phyloP scores from a whole-genome alignment of 1,140 invertebrate genomes.

The Drosophila bifasciata region DNA sequence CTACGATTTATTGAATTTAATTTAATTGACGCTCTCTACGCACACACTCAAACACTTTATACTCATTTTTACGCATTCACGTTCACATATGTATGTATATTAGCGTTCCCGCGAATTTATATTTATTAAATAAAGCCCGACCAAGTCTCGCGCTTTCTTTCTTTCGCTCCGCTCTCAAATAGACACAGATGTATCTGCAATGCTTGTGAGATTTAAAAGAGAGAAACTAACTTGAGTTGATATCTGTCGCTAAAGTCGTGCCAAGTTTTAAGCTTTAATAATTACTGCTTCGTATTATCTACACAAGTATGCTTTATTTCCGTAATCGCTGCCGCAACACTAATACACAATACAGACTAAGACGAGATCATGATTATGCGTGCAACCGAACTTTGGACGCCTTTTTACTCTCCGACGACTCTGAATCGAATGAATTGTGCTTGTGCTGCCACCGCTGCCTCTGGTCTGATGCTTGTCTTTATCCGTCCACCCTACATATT shows the following conservation, averaged over 20 bases:
- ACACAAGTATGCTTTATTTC: slow-evolving; percentile 43
- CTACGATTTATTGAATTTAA: slow-evolving; percentile 73
- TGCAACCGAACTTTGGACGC: slow-evolving; percentile 28
- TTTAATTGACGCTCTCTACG: slow-evolving; percentile 61
- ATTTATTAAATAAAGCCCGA: slow-evolving; percentile 36
- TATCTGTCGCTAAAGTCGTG: slow-evolving; percentile 29
- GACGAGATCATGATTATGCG: slow-evolving; percentile 44
- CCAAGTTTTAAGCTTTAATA: slow-evolving; percentile 19
- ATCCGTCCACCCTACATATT: slow-evolving; percentile 42
- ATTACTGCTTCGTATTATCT: slow-evolving; percentile 52
- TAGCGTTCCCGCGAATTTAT: slow-evolving; percentile 29
- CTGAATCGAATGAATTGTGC: slow-evolving; percentile 46
- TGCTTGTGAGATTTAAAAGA: slow-evolving; percentile 19
- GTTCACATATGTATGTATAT: neutral
- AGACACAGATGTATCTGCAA: too few species aligned
- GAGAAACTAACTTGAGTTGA: slow-evolving; percentile 43
- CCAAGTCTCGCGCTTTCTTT: slow-evolving; percentile 16
- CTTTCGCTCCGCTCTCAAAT: slow-evolving; percentile 12
- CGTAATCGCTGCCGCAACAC: slow-evolving; percentile 21
- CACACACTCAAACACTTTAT: slow-evolving; percentile 28
- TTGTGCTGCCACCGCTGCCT: slow-evolving; percentile 24
- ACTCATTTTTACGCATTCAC: slow-evolving; percentile 35
- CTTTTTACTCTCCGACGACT: slow-evolving; percentile 56
- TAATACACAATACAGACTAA: slow-evolving; percentile 11
- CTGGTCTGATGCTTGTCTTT: slow-evolving; percentile 3